Evolutionary conservation across 2,888 invertebrate species (phyloP).

Genomic region (Biston betularia): DNA sequence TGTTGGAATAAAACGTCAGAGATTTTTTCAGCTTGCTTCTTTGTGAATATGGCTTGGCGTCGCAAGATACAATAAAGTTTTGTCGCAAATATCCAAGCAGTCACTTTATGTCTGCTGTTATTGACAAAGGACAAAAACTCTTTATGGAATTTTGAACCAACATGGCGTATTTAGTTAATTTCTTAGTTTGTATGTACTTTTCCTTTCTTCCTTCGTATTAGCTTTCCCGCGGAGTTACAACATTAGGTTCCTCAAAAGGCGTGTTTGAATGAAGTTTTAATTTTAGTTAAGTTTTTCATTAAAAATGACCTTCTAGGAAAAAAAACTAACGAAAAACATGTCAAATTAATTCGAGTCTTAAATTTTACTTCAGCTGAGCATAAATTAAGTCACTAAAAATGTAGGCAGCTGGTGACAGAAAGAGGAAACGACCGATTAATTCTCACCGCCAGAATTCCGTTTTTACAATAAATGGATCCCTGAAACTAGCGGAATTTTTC

Average conservation of each 20-base stretch:
- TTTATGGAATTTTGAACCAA: no score
- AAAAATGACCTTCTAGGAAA: background rate
- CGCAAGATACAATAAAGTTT: constrained; percentile 33
- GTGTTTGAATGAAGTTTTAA: no score
- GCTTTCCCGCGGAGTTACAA: no score
- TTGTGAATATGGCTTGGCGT: constrained; percentile 34
- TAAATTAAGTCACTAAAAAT: constrained; percentile 42
- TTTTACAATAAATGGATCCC: constrained; percentile 36
- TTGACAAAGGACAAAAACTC: constrained; percentile 3
- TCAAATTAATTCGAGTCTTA: constrained; percentile 29
- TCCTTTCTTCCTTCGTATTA: no score
- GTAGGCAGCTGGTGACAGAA: constrained; percentile 41
- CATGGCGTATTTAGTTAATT: no score
- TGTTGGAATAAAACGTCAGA: constrained; percentile 36
- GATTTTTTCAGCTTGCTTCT: constrained; percentile 37
- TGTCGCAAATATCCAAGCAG: constrained; percentile 30
- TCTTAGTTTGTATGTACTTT: no score
- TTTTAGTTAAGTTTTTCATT: background rate
- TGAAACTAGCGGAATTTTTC: constrained; percentile 46
- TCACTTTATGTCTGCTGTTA: constrained; percentile 21
- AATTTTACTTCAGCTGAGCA: constrained; percentile 30
- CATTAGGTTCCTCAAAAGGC: no score
- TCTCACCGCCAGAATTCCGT: constrained; percentile 36
- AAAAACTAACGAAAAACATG: constrained; percentile 20
- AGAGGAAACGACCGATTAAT: constrained; percentile 43